Evolutionary conservation across 2,797 vertebrate genomes (phyloP), one percentile per base, ranked within the genome.

Genomic region (Pyrrhura leucotis): DNA sequence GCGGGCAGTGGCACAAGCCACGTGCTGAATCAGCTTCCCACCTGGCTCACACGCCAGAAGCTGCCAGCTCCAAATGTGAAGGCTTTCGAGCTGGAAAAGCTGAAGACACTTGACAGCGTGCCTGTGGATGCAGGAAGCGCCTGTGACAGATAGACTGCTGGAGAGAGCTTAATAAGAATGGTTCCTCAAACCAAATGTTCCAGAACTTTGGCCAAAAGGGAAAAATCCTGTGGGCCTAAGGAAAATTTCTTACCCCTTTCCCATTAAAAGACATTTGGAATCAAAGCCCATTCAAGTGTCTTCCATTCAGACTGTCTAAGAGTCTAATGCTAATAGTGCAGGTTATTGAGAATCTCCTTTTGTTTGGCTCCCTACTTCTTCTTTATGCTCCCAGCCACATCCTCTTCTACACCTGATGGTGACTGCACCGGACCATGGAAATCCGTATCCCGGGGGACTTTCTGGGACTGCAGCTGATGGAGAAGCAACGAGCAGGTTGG

Each of bases 11-110:
- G 72, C 71, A 94, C 88, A 83, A 94, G 83, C 84, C 76, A 77
- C 20, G 5, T 79, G 88, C 80, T 96, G 94, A 94, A 81, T 96
- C 84, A 76, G 90, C 85, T 86, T 95, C 90, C 86, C 89, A 92
- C 96, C 88, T 96, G 95, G 91, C 71, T 96, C 58, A 23, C 42
- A 28, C 3, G 39, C 58, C 88, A 87, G 77, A 65, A 89, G 80
- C 75, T 91, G 88, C 91, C 95, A 90, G 12, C 63, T 85, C 93
- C 89, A 93, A 88, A 92, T 68, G 85, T 72, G 54, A 73, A 89
- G 53, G 67, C 75, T 96, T 80, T 88, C 44, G 14, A 62, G 61
- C 74, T 87, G 73, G 91, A 92, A 88, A 94, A 85, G 66, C 61
- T 79, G 56, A 67, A 83, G 74, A 42, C 48, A 42, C 33, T 91